Evolutionary conservation across 2,113 vertebrate species (phyloP), one percentile per base, ranked within the genome.

Genomic region (Melanerpes aurifrons): DNA sequence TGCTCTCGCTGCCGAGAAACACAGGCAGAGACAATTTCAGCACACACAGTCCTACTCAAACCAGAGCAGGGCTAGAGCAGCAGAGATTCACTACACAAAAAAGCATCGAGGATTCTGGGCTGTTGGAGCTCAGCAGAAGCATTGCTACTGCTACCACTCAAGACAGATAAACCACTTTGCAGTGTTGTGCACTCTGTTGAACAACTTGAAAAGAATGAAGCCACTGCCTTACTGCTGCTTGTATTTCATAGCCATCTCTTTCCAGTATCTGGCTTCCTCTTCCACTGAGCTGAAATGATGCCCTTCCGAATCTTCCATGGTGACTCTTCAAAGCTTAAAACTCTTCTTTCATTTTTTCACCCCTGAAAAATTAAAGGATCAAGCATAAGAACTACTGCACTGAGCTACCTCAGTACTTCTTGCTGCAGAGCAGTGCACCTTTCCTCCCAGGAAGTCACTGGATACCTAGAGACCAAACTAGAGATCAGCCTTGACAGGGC

Each of bases 241-340:
- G 47, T 99, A 98, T 89, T 97, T 98, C 82, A 97, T 91, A 4
- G 99, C 98, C 96, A 98, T 61, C 32, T 99, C 98, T 96, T 98
- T 99, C 99, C 99, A 99, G 92, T 99, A 99, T 88, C 77, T 92
- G 58, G 98, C 83, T 94, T 99, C 99, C 70, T 99, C 99, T 93
- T 98, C 98, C 73, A 98, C 72, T 3, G 99, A 99, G n/a, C 94
- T 81, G 93, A 99, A 99, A 15, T 89, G 97, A 25, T 64, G 89
- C 66, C 94, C 97, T 83, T 97, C 94, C 0, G 96, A 94, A 90
- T 98, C 98, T 45, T 98, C 98, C 99, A 99, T 99, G 43, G 80
- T 94, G 29, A 92, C 68, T 83, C 5, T 17, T 35, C 70, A 54
- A 78, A 83, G 14, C 90, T 86, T 87, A 96, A 74, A 90, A 80